Evolutionary conservation across 2,888 invertebrate species (phyloP), one percentile per base, ranked within the genome.

Genomic region (Lucinisca nassula): DNA sequence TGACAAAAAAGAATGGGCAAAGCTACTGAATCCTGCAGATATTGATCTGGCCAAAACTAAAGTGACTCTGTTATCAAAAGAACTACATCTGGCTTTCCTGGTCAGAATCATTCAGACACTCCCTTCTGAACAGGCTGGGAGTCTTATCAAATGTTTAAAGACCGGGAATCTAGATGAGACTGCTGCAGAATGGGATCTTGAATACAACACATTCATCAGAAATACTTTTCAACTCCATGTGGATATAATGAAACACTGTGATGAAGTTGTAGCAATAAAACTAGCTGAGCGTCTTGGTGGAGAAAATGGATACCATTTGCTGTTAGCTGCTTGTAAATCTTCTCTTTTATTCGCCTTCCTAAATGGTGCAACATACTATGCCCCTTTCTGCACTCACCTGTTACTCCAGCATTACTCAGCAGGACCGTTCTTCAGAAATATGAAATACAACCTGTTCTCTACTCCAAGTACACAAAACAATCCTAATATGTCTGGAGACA

Each of bases 201-300:
- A 30, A 30, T 61, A 30, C 30, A 30, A 30, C 6, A 12, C 6
- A 4, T 24, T 61, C 17, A 17, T 61, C 1, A 27, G 6, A 1
- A 30, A 61, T 30, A 89, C 89, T 6, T 89, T 89, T 82, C 72
- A 84, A 0, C 49, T 84, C 4, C 88, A 88, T 51, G 37, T 76
- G 14, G 85, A 88, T 74, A 86, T 86, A 75, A 81, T 88, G 85
- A 58, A 51, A 21, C 91, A 90, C 32, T 90, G 90, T 75, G 85
- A 90, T 79, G 78, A 90, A n/a, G 72, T 91, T n/a, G 81, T 81
- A 14, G 80, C 87, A 1, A 84, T 90, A 14, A 14, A 81, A 10
- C 58, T 89, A 32, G 80, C 91, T 14, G 91, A 90, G 51, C 51
- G 89, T 24, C 58, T 91, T 6, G 90, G 89, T n/a, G 91, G 89